phyloP scores from a whole-genome alignment of 2,888 invertebrate genomes.

The Idaea straminata region DNA sequence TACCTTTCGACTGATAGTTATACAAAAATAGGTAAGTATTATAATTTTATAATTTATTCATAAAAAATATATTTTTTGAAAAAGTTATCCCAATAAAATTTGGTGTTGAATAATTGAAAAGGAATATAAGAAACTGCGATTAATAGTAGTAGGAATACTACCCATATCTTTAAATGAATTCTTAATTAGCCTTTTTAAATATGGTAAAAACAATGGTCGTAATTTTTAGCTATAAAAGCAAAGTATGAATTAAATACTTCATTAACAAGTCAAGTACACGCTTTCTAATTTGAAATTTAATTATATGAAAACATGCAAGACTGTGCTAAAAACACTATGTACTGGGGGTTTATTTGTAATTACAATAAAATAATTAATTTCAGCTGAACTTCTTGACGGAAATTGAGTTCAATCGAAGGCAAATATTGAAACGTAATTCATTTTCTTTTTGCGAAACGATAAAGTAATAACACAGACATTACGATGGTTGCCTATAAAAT shows the following conservation, averaged over 20 bases:
- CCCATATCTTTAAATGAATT: not conserved
- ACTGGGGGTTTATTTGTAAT: constrained; percentile 2
- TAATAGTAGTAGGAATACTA: not conserved
- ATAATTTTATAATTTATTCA: no score
- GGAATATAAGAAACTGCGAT: no score
- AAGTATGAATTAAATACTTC: not conserved
- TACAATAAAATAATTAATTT: not conserved
- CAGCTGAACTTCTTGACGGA: not conserved
- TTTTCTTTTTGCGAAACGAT: not conserved
- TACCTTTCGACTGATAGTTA: no score
- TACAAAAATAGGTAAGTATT: no score
- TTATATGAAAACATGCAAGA: not conserved
- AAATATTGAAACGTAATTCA: not conserved
- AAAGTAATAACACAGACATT: not conserved
- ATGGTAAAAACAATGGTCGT: not conserved
- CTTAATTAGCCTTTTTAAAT: not conserved
- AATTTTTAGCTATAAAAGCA: not conserved
- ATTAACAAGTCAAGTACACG: not conserved
- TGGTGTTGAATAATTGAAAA: no score
- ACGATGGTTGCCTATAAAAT: constrained; percentile 8
- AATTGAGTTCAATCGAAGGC: not conserved
- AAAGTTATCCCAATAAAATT: no score
- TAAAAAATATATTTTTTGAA: no score
- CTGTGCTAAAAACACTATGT: not conserved
- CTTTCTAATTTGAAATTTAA: constrained; percentile 1